Percentiles rank a stretch among this genome's conserved stretches.
phyloP scores from a whole-genome alignment of 2,113 vertebrate genomes.

The Hypomesus transpacificus region DNA sequence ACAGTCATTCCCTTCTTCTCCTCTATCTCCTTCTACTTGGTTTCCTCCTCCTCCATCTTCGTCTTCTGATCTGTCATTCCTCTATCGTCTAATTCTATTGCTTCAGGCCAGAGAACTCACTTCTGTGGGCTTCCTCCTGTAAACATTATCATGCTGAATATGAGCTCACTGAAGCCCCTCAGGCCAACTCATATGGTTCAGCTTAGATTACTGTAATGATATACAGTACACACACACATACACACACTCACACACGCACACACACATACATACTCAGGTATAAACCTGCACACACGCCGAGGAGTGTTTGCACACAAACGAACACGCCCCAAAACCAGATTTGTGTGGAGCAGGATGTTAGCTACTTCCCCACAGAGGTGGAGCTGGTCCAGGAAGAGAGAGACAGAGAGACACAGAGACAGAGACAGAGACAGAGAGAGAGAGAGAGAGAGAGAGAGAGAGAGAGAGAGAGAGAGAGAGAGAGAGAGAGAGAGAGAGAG shows the following conservation, averaged over 20 bases:
- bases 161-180: conserved; percentile 21
- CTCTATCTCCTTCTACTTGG: not conserved
- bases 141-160: conserved; percentile 28
- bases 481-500: too few species aligned
- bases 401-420: too few species aligned
- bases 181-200: conserved; percentile 24
- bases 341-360: too few species aligned
- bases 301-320: not conserved
- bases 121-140: conserved; percentile 22
- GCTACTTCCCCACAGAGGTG: too few species aligned
- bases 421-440: too few species aligned
- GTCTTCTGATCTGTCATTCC: conserved; percentile 20
- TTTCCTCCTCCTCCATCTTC: not conserved
- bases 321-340: too few species aligned
- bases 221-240: conserved; percentile 10
- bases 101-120: conserved; percentile 26
- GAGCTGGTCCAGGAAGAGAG: too few species aligned
- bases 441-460: too few species aligned
- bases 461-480: too few species aligned
- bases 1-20: too few species aligned
- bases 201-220: conserved; percentile 47
- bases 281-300: conserved; percentile 5
- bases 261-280: conserved; percentile 9
- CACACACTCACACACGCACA: conserved; percentile 7
- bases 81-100: conserved; percentile 6